Evolutionary conservation across 2,888 invertebrate species (phyloP).

Genomic region (Noctuana brunneofusca): DNA sequence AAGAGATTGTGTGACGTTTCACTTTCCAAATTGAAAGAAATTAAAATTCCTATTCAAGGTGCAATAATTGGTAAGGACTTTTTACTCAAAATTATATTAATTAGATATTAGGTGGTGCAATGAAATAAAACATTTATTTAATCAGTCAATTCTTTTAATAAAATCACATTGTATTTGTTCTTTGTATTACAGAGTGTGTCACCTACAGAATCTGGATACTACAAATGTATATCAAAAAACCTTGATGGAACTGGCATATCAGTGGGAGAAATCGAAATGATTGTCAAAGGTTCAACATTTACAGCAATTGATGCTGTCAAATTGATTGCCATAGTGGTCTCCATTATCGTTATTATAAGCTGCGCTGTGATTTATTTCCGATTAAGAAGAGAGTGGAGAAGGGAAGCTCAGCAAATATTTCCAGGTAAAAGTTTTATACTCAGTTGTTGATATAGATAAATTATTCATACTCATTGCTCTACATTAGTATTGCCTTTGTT

Average conservation of each 20-base stretch:
- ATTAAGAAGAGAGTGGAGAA: constrained; percentile 72
- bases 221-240: constrained; percentile 85
- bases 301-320: constrained; percentile 73
- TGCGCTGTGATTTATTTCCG: constrained; percentile 72
- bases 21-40: no score
- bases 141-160: no score
- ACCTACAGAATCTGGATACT: constrained; percentile 84
- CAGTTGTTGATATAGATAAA: not conserved
- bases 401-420: constrained; percentile 54
- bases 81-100: no score
- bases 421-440: constrained; percentile 54
- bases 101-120: no score
- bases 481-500: no score
- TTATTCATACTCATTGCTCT: no score
- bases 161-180: not conserved
- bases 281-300: constrained; percentile 77
- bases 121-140: no score
- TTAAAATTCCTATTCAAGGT: no score
- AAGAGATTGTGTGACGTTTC: no score
- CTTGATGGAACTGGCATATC: constrained; percentile 77
- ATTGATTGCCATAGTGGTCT: constrained; percentile 70
- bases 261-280: constrained; percentile 83
- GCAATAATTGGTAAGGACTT: no score
- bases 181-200: constrained; percentile 79
- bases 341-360: constrained; percentile 68